These are phyloP conservation scores for Aporophyla lueneburgensis DNA, from an alignment of 2,888 invertebrate species.

Conservation along the genomic window DNA sequence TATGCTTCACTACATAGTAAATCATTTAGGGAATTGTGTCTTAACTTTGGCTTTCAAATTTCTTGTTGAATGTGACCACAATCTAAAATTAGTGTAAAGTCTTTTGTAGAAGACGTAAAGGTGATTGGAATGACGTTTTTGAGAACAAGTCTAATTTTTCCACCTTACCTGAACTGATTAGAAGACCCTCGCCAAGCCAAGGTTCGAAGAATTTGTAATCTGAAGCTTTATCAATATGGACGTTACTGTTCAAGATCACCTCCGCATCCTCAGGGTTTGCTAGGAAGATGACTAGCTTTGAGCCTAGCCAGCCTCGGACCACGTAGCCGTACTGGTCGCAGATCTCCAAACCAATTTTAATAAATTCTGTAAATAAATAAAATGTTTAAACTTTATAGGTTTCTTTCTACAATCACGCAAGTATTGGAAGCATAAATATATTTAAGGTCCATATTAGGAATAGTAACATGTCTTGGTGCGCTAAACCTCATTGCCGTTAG, in stretches of 20 bases:
- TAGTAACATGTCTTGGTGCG: background rate
- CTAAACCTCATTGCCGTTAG: background rate
- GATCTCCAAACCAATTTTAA: slow-evolving; percentile 85
- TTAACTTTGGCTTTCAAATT: background rate
- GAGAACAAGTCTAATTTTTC: background rate
- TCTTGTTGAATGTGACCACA: background rate
- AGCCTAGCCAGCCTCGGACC: slow-evolving; percentile 92
- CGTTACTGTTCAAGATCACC: slow-evolving; percentile 93
- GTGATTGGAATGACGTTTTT: background rate
- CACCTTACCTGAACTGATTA: slow-evolving; percentile 93
- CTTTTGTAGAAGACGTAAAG: too few relatives aligned
- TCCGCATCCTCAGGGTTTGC: slow-evolving; percentile 94
- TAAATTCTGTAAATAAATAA: slow-evolving; percentile 88
- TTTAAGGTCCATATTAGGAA: background rate
- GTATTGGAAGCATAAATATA: background rate
- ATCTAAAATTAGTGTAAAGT: background rate
- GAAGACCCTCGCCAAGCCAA: slow-evolving; percentile 95
- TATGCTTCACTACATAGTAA: background rate
- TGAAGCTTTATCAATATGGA: slow-evolving; percentile 93
- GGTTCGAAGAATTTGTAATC: slow-evolving; percentile 95
- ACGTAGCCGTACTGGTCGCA: slow-evolving; percentile 90
- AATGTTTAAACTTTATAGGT: background rate
- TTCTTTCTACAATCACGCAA: too few relatives aligned
- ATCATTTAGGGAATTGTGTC: background rate
- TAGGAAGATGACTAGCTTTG: slow-evolving; percentile 92